Evolutionary conservation across 2,888 invertebrate species (phyloP).

Genomic region (Cephus sareptanus): DNA sequence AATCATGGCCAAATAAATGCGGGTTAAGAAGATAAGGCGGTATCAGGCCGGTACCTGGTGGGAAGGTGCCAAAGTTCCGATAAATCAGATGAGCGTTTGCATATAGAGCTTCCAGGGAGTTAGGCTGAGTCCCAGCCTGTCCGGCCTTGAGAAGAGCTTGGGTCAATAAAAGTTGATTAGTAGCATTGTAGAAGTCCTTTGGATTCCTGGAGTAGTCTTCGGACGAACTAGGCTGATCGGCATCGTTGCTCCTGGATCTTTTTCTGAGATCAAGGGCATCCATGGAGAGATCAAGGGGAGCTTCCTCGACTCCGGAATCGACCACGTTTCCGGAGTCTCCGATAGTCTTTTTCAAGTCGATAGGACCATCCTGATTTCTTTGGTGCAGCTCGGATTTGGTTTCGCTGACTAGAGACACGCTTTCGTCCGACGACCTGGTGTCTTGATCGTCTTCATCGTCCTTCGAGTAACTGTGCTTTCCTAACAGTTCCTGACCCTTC

Average conservation of each 20-base stretch:
- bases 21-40: constrained; percentile 75
- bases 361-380: constrained; percentile 59
- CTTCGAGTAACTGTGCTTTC: constrained; percentile 22
- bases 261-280: constrained; percentile 87
- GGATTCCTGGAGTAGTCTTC: constrained; percentile 25
- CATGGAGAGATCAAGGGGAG: constrained; percentile 80
- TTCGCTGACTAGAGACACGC: constrained; percentile 61
- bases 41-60: constrained; percentile 68
- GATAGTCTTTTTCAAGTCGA: constrained; percentile 47
- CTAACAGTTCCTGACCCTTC: constrained; percentile 34
- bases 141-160: constrained; percentile 75
- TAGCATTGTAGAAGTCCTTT: constrained; percentile 59
- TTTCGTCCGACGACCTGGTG: constrained; percentile 54
- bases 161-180: constrained; percentile 72
- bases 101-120: constrained; percentile 55
- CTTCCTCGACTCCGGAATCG: constrained; percentile 46
- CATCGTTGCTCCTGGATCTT: constrained; percentile 66
- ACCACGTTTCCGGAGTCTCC: constrained; percentile 20
- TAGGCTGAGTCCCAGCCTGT: constrained; percentile 36
- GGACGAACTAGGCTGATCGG: constrained; percentile 27
- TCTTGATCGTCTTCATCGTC: constrained; percentile 67
- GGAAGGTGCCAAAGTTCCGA: constrained; percentile 54
- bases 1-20: constrained; percentile 76
- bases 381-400: constrained; percentile 55
- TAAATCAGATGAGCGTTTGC: constrained; percentile 56